Evolutionary conservation across 2,113 vertebrate genomes (phyloP), one percentile per base, ranked within the genome.

Genomic region (Opisthocomus hoazin): DNA sequence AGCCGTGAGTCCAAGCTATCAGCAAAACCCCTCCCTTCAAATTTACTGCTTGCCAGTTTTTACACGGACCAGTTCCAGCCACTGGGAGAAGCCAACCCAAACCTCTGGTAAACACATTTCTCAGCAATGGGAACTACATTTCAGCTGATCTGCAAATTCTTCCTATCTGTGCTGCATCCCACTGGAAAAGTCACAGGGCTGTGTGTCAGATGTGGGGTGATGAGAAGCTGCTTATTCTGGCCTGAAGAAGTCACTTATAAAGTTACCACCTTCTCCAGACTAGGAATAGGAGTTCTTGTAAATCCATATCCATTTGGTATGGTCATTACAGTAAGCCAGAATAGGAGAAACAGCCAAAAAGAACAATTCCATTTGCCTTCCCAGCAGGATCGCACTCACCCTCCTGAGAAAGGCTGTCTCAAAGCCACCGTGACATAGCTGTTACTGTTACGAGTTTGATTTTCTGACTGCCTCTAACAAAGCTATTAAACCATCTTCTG

Each of bases 91-190:
- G 73, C 39, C 86, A 87, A 81, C 20, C 39, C 69, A 75, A 90
- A 84, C 73, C 80, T 79, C 95, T 96, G 92, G 90, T 80, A 90
- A 93, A 48, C 64, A 17, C 73, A 84, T 86, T 64, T 70, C 76
- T 45, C 69, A 89, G 86, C 60, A 45, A 9, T 2, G 61, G 78
- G 80, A 95, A 19, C 63, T 78, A 39, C 80, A 53, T 81, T 93
- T 86, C 85, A 92, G 84, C 90, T 89, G 94, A 90, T 79, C 94
- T 95, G 94, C 74, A 94, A 79, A 89, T 94, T 84, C 89, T 74
- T 84, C 58, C 84, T 64, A 9, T 48, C 60, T 66, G 50, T 81
- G 80, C 93, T 90, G 54, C 84, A 60, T 93, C 93, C 91, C 88
- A 76, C 91, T 92, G 94, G 56, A 64, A 54, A 69, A 91, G 76